Conservation (phyloP, 2,888 invertebrate species). For the Nomada ferruginata region DNA sequence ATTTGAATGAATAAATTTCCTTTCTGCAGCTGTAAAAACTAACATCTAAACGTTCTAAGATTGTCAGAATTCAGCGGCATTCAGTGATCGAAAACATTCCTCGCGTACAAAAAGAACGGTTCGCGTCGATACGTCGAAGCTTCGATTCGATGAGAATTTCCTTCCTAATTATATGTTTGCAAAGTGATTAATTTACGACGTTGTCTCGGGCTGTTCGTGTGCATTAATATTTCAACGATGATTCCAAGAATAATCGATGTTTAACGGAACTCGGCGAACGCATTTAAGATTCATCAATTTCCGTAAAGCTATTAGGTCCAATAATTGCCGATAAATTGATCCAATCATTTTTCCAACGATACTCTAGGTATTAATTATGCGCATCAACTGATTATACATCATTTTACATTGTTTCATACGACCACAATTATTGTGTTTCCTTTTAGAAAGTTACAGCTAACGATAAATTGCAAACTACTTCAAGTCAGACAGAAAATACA, state of each 20-base stretch:
- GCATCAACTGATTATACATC: neutral
- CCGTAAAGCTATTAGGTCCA: neutral
- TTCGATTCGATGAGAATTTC: constrained; percentile 30
- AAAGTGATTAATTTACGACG: constrained; percentile 33
- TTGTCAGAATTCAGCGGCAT: neutral
- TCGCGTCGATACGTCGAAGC: constrained; percentile 16
- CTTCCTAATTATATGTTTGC: constrained; percentile 38
- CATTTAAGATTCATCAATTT: neutral
- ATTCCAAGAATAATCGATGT: neutral
- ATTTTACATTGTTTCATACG: neutral
- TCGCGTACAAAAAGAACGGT: neutral
- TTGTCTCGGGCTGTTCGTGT: neutral
- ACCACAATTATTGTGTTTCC: neutral
- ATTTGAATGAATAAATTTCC: too few species aligned
- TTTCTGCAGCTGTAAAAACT: too few species aligned
- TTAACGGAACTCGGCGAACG: neutral
- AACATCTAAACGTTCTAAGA: too few species aligned
- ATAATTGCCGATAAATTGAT: neutral
- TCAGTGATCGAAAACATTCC: constrained; percentile 20
- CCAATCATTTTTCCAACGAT: neutral
- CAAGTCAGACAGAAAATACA: neutral
- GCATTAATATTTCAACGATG: constrained; percentile 11
- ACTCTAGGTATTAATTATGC: neutral
- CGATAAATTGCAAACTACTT: neutral
- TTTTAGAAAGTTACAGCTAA: neutral